Conservation (phyloP, 2,113 vertebrate species). For the Scomber scombrus region DNA sequence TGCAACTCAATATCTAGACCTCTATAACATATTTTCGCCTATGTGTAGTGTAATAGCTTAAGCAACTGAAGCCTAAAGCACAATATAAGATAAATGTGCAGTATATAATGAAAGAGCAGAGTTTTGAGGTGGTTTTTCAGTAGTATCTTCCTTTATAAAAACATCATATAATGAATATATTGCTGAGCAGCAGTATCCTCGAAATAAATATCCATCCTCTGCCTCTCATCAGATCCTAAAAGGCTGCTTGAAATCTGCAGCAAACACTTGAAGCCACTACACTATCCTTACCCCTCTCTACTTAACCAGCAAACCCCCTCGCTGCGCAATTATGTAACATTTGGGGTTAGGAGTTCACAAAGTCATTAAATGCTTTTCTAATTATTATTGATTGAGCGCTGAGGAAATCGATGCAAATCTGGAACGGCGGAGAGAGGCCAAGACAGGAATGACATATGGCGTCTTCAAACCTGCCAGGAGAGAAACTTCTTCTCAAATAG, state of each 20-base stretch:
- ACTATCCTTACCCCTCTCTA: slow-evolving; percentile 17
- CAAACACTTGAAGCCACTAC: slow-evolving; percentile 69
- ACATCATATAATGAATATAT: slow-evolving; percentile 15
- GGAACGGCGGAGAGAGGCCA: slow-evolving; percentile 4
- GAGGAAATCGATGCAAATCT: slow-evolving; percentile 73
- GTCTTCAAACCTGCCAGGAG: background rate
- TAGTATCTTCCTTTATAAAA: slow-evolving; percentile 3
- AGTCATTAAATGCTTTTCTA: slow-evolving; percentile 81
- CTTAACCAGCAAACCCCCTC: slow-evolving; percentile 52
- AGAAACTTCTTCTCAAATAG: background rate
- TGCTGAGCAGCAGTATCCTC: slow-evolving; percentile 17
- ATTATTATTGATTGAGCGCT: slow-evolving; percentile 80
- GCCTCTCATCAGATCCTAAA: slow-evolving; percentile 46
- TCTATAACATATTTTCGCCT: background rate
- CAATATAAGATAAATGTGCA: too few relatives aligned
- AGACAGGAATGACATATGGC: slow-evolving; percentile 17
- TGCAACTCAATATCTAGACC: background rate
- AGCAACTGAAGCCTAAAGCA: background rate
- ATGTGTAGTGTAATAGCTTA: background rate
- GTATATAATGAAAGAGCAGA: slow-evolving; percentile 1
- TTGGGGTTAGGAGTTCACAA: slow-evolving; percentile 75
- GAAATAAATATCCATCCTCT: slow-evolving; percentile 22
- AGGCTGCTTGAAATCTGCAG: slow-evolving; percentile 63
- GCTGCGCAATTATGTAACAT: slow-evolving; percentile 64
- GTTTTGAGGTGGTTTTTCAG: slow-evolving; percentile 18